Base-by-base conservation (phyloP, 2,113 vertebrate species). In the Synodontis membranacea region DNA sequence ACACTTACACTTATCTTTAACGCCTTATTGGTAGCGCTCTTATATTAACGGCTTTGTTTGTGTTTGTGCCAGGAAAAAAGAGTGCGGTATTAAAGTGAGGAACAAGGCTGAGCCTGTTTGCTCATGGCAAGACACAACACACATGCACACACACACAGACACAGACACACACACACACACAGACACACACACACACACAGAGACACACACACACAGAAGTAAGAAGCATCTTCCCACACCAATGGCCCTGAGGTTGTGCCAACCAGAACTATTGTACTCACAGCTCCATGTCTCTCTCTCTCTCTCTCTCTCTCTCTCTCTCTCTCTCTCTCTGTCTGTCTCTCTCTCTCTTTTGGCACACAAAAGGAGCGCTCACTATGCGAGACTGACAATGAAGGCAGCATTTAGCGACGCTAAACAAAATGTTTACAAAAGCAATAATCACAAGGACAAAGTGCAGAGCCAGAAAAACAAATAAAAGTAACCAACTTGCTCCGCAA, bases 211-310 rank as follows among this genome's bases (percentile, higher is more conserved):
- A 80, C 52, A 79, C 15, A 75, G 25, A 44, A 75, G 68, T 62
- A 82, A 82, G 68, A 86, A 93, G 92, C 93, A 91, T 93, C 93
- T 93, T 94, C 93, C 93, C 90, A 93, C 93, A 94, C 93, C 92
- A 93, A 93, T 91, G 92, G 91, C 85, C 88, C 91, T 89, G 85
- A 86, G 91, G 92, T 91, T 91, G 92, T 94, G 94, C 94, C 94
- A 95, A 94, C 92, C 92, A 90, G 93, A 94, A 94, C 93, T 94
- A 94, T 94, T 92, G 91, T 92, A 91, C 92, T 93, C 88, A 92
- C 80, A 91, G 91, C 91, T 92, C 90, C 86, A 54, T 86, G 89
- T 89, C 86, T 37, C 68, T 87, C 78, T 82, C 84, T 83, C 88
- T 91, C 93, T 89, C 90, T 92, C 92, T 92, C 92, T 91, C 87